phyloP scores from a whole-genome alignment of 2,797 vertebrate species.

The Chiloscyllium punctatum region DNA sequence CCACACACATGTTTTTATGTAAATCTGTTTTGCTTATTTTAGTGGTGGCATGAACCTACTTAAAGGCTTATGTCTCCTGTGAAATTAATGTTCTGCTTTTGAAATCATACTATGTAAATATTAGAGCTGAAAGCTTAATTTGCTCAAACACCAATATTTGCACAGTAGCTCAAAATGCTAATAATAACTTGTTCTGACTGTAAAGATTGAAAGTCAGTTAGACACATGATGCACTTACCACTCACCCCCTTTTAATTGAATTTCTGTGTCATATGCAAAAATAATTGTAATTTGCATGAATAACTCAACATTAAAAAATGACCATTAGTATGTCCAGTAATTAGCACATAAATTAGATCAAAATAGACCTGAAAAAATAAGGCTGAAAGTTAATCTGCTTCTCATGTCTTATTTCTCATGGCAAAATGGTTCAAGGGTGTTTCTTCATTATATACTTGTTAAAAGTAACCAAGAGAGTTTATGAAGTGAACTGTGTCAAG shows the following conservation, averaged over 20 bases:
- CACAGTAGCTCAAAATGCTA: background rate
- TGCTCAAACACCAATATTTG: background rate
- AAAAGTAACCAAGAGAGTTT: background rate
- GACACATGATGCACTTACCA: background rate
- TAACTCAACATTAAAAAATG: background rate
- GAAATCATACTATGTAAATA: background rate
- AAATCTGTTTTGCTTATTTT: background rate
- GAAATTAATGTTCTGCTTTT: background rate
- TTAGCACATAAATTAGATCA: background rate
- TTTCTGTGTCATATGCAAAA: background rate
- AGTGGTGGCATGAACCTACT: background rate
- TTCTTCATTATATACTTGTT: background rate
- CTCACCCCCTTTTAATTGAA: background rate
- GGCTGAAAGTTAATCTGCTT: background rate
- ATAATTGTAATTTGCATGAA: background rate
- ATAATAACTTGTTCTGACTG: background rate
- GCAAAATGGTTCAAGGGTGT: background rate
- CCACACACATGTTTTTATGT: background rate
- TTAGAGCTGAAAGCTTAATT: background rate
- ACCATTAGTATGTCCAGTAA: background rate
- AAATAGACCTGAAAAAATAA: background rate
- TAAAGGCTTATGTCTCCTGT: background rate
- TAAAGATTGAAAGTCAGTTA: background rate
- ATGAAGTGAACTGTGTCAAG: background rate
- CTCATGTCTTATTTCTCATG: background rate